These are phyloP conservation scores for Colletes latitarsis DNA, from an alignment of 1,140 invertebrate species.

Conservation along the genomic window DNA sequence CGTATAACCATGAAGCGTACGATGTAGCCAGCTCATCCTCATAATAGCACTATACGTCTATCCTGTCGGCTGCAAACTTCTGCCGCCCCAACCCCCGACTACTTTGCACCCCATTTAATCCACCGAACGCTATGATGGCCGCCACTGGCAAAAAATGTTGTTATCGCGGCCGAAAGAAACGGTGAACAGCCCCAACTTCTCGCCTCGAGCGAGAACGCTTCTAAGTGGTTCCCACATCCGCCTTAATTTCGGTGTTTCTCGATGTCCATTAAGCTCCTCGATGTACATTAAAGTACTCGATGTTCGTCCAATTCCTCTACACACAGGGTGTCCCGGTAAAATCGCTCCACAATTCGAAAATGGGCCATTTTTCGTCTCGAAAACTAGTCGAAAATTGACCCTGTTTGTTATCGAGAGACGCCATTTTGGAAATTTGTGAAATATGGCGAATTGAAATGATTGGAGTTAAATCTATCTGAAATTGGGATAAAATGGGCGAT, in stretches of 20 bases:
- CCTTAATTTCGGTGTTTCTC: background rate
- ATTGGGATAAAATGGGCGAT: too few species aligned
- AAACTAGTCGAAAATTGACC: too few species aligned
- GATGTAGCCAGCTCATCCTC: slow-evolving; percentile 22
- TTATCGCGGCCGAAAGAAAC: background rate
- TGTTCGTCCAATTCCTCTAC: too few species aligned
- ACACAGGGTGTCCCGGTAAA: too few species aligned
- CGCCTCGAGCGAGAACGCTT: background rate
- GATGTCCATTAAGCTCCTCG: background rate
- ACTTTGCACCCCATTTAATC: slow-evolving; percentile 41
- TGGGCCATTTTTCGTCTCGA: too few species aligned
- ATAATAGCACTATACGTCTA: slow-evolving; percentile 27
- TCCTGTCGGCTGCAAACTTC: slow-evolving; percentile 36
- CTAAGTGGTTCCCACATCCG: background rate
- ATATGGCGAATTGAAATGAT: too few species aligned
- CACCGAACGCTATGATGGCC: slow-evolving; percentile 5
- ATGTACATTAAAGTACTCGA: too few species aligned
- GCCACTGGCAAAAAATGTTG: slow-evolving; percentile 17
- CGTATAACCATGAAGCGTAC: slow-evolving; percentile 6
- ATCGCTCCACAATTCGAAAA: too few species aligned
- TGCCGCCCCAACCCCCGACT: background rate
- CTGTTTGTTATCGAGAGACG: too few species aligned
- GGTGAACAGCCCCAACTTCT: background rate
- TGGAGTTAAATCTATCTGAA: too few species aligned
- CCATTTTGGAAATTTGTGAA: too few species aligned